phyloP scores from a whole-genome alignment of 2,113 vertebrate genomes.

The Alexandromys fortis region DNA sequence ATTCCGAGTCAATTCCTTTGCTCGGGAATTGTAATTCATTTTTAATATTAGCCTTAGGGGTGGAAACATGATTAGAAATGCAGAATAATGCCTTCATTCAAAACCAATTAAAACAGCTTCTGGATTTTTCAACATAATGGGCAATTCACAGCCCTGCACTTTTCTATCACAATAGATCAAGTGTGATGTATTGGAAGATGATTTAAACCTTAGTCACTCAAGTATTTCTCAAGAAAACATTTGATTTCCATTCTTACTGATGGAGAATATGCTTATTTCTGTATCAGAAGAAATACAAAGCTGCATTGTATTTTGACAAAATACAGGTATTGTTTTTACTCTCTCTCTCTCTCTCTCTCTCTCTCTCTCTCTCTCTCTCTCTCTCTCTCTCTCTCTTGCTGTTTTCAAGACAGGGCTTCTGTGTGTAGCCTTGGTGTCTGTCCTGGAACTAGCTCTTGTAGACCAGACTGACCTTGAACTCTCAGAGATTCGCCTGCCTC shows the following conservation, averaged over 20 bases:
- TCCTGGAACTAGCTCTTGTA: no score
- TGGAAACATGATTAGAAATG: constrained; percentile 78
- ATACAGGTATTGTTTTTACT: constrained; percentile 22
- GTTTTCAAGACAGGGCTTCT: no score
- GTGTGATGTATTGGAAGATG: constrained; percentile 66
- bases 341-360: neutral
- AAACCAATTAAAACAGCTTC: constrained; percentile 80
- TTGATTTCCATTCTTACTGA: constrained; percentile 37
- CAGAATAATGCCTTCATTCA: constrained; percentile 80
- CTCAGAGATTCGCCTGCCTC: no score
- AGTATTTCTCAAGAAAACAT: constrained; percentile 63
- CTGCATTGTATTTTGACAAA: neutral
- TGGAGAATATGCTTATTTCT: constrained; percentile 20
- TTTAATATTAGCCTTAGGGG: constrained; percentile 82
- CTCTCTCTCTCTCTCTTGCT: no score
- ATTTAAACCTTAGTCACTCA: constrained; percentile 69
- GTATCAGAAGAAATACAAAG: neutral
- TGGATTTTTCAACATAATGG: constrained; percentile 71
- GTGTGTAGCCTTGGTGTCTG: no score
- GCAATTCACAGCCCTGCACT: constrained; percentile 62
- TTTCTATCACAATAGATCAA: constrained; percentile 52
- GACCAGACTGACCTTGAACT: no score
- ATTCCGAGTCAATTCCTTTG: constrained; percentile 72
- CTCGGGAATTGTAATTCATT: constrained; percentile 78
- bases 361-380: no score